Conservation (phyloP, 2,797 vertebrate genomes). For the Sebastes hubbsi region DNA sequence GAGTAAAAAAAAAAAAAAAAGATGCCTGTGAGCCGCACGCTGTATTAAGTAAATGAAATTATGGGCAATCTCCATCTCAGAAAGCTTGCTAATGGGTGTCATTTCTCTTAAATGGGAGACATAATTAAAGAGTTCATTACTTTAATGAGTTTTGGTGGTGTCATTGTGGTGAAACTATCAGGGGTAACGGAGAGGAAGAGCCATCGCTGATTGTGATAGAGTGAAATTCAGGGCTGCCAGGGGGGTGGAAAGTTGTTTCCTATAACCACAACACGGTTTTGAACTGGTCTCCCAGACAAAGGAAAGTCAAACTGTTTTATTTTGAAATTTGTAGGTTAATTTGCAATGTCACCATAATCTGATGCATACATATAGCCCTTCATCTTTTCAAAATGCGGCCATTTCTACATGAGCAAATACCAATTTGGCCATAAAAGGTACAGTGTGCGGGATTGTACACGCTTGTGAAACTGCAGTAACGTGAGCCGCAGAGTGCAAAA, state of each 20-base stretch:
- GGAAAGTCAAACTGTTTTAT: neutral
- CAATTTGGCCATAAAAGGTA: neutral
- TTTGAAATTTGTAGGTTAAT: neutral
- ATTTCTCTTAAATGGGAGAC: conserved; percentile 84
- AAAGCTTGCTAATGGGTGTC: conserved; percentile 79
- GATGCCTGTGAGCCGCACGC: conserved; percentile 73
- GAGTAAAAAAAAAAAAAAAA: conserved; percentile 46
- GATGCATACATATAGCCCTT: neutral
- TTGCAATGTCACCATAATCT: neutral
- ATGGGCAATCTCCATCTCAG: conserved; percentile 74
- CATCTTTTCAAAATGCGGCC: neutral
- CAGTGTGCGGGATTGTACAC: too few relatives aligned
- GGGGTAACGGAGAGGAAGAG: conserved; percentile 61
- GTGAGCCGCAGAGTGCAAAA: too few relatives aligned
- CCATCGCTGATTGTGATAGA: conserved; percentile 64
- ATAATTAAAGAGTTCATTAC: conserved; percentile 87
- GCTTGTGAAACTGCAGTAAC: too few relatives aligned
- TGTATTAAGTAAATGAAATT: conserved; percentile 82
- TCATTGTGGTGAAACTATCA: conserved; percentile 79
- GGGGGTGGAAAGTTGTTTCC: conserved; percentile 20
- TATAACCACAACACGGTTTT: neutral
- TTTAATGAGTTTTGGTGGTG: conserved; percentile 83
- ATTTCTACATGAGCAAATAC: neutral
- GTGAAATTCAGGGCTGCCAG: conserved; percentile 48
- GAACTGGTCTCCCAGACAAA: neutral